Evolutionary conservation across 2,888 invertebrate species (phyloP).

Genomic region (Apamea epomidion): DNA sequence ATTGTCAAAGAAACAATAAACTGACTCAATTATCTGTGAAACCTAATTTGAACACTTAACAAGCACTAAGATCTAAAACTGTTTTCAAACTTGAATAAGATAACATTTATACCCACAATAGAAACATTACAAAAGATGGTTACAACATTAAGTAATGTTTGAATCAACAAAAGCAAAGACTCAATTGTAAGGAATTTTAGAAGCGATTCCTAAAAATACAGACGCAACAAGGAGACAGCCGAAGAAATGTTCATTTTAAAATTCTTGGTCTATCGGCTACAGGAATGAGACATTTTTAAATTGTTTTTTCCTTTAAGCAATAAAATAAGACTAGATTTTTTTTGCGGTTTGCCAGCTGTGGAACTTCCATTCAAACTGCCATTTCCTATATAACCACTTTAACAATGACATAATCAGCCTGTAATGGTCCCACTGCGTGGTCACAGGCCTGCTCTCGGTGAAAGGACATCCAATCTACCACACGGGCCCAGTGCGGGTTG

Average conservation of each 20-base stretch:
- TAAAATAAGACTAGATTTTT: background rate
- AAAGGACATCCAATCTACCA: background rate
- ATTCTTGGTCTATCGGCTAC: constrained; percentile 31
- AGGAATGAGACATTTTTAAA: constrained; percentile 6
- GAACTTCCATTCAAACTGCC: background rate
- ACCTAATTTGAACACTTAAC: constrained; percentile 3
- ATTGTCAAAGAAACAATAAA: background rate
- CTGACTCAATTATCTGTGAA: background rate
- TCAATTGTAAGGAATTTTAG: constrained; percentile 32
- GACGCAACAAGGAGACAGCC: constrained; percentile 18
- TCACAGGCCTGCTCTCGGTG: background rate
- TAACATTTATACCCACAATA: constrained; percentile 10
- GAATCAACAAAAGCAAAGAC: constrained; percentile 31
- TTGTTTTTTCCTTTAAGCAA: background rate
- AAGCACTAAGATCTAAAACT: background rate
- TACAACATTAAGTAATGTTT: constrained; percentile 26
- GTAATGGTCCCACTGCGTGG: background rate
- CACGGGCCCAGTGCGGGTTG: background rate
- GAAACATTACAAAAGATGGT: constrained; percentile 33
- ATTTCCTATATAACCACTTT: no score
- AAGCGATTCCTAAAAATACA: constrained; percentile 27
- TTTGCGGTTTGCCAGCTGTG: background rate
- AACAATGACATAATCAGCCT: no score
- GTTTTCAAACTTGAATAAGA: constrained; percentile 11
- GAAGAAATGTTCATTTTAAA: constrained; percentile 44